A percentile compares a stretch with the other conserved stretches of the same genome.
Conservation (phyloP, 2,113 vertebrate species). For the Psilopsiagon aymara region DNA sequence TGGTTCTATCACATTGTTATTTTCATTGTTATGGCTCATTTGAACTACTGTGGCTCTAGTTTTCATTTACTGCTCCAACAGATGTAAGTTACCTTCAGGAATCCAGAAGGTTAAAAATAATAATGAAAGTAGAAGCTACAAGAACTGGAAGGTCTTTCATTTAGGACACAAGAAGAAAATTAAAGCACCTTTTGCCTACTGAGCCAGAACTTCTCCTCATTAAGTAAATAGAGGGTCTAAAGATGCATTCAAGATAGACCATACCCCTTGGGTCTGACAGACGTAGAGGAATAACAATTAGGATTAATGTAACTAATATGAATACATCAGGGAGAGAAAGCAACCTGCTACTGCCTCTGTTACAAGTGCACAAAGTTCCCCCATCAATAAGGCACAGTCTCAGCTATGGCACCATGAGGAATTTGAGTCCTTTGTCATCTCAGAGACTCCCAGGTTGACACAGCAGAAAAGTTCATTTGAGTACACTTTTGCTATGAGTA, state of each 20-base stretch:
- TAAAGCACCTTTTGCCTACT: neutral
- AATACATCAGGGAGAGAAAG: neutral
- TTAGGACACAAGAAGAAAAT: neutral
- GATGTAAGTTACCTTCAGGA: neutral
- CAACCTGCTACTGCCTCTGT: neutral
- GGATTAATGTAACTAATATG: neutral
- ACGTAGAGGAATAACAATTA: neutral
- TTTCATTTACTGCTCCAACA: neutral
- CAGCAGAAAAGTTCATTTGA: neutral
- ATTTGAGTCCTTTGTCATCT: neutral
- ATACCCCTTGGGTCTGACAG: neutral
- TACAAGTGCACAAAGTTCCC: neutral
- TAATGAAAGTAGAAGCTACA: neutral
- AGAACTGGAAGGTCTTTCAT: neutral
- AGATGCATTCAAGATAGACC: neutral
- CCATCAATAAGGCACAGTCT: neutral
- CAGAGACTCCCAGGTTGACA: neutral
- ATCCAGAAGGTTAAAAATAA: neutral
- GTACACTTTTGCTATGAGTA: neutral
- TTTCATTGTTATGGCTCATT: neutral
- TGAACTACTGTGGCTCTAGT: neutral
- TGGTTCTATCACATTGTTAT: neutral
- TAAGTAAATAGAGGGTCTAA: neutral
- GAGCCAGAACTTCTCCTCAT: neutral
- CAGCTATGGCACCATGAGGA: neutral